Evolutionary conservation across 2,113 vertebrate genomes (phyloP).

Genomic region (Cololabis saira): DNA sequence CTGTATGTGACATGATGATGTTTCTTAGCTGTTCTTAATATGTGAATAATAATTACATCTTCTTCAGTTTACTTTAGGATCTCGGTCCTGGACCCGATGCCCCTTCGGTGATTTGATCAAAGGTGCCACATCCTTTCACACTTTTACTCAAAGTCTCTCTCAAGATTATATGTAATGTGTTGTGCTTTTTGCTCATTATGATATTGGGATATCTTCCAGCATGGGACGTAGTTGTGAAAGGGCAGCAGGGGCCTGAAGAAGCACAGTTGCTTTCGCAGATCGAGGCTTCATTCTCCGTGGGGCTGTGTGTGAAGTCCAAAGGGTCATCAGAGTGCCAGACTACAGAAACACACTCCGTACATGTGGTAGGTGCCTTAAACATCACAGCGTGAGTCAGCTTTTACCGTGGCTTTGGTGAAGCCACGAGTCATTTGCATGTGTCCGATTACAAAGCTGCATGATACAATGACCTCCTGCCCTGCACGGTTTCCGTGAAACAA

Average conservation of each 20-base stretch:
- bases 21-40: no score
- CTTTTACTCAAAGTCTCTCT: neutral
- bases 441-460: no score
- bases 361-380: conserved; percentile 59
- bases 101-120: conserved; percentile 82
- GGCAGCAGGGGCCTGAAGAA: neutral
- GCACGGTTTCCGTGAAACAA: neutral
- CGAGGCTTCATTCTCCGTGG: conserved; percentile 56
- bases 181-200: neutral
- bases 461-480: no score
- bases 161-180: neutral
- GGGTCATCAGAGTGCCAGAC: conserved; percentile 14
- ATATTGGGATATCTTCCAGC: conserved; percentile 38
- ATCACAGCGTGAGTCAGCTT: no score
- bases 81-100: conserved; percentile 83
- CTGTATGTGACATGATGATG: no score
- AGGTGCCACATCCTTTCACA: conserved; percentile 72
- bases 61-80: conserved; percentile 81
- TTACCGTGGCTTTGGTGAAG: no score
- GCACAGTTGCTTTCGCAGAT: conserved; percentile 54
- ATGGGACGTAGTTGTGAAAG: conserved; percentile 49
- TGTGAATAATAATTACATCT: neutral
- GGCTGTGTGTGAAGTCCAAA: conserved; percentile 38
- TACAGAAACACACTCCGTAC: conserved; percentile 22
- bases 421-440: no score